Percentiles rank a stretch among this genome's conserved stretches.
Conservation (phyloP, 2,113 vertebrate genomes). For the Clarias batrachus region DNA sequence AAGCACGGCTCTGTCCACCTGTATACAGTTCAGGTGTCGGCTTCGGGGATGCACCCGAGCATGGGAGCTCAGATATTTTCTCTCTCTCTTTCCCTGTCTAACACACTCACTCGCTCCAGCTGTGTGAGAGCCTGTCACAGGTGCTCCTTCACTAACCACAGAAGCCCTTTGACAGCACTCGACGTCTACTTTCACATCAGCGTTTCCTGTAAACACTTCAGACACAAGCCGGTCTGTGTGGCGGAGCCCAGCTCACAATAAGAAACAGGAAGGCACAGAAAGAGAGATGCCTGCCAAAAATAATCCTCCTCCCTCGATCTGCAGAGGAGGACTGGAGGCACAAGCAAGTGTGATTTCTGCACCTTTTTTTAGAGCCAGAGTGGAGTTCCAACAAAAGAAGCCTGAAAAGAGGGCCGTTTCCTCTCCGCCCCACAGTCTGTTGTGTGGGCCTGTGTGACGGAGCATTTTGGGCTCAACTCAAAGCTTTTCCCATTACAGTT, state of each 20-base stretch:
- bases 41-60: not conserved
- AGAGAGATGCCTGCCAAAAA: conserved; percentile 62
- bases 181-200: conserved; percentile 49
- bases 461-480: conserved; percentile 2
- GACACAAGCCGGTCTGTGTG: conserved; percentile 56
- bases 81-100: not conserved
- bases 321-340: conserved; percentile 54
- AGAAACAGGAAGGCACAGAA: conserved; percentile 39
- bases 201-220: conserved; percentile 69
- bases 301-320: conserved; percentile 59
- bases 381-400: conserved; percentile 32
- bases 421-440: conserved; percentile 5
- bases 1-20: not conserved
- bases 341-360: conserved; percentile 27
- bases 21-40: not conserved
- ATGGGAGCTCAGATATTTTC: not conserved
- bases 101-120: not conserved
- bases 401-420: conserved; percentile 20
- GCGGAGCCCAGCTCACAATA: conserved; percentile 23
- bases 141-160: conserved; percentile 27
- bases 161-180: conserved; percentile 10
- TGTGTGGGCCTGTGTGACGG: not conserved
- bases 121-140: not conserved
- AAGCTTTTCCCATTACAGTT: conserved; percentile 33
- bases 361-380: conserved; percentile 13